phyloP scores from a whole-genome alignment of 92 coral and sea anemone species.

The Heliopora coerulea region DNA sequence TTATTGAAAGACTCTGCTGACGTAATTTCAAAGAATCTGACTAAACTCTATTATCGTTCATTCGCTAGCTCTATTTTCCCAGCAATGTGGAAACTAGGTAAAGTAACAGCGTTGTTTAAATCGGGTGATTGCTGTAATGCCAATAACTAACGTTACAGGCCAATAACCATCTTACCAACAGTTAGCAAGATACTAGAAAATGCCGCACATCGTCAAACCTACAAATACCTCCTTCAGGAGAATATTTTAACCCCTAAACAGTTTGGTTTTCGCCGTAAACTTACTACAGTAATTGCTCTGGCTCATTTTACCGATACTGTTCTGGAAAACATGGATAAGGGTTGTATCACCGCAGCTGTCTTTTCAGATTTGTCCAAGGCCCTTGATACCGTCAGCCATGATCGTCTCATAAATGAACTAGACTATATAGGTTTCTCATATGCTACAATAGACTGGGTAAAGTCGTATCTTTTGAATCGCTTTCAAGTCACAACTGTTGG shows the following conservation, averaged over 20 bases:
- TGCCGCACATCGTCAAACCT: conserved; percentile 9
- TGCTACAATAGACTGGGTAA: conserved; percentile 27
- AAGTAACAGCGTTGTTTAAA: conserved; percentile 24
- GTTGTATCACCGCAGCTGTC: conserved; percentile 42
- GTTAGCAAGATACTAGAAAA: conserved; percentile 27
- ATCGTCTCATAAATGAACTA: conserved; percentile 26
- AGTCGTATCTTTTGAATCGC: conserved; percentile 35
- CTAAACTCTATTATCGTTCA: conserved; percentile 5
- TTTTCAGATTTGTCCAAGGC: conserved; percentile 50
- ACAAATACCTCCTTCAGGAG: neutral
- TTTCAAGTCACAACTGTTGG: conserved; percentile 41
- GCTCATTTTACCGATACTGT: conserved; percentile 51
- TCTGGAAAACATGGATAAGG: conserved; percentile 44
- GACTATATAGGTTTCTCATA: conserved; percentile 27
- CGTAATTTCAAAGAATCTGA: neutral
- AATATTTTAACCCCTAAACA: conserved; percentile 17
- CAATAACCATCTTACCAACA: conserved; percentile 18
- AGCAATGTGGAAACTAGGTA: conserved; percentile 2
- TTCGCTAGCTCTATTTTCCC: conserved; percentile 11
- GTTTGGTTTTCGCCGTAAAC: too few species aligned
- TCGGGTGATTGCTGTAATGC: conserved; percentile 16
- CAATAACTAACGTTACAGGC: conserved; percentile 10
- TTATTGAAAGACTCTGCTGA: conserved; percentile 28
- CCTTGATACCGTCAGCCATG: conserved; percentile 45
- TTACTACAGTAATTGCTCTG: conserved; percentile 41